Base-by-base conservation (phyloP, 2,888 invertebrate genomes). In the Cosmia pyralina region DNA sequence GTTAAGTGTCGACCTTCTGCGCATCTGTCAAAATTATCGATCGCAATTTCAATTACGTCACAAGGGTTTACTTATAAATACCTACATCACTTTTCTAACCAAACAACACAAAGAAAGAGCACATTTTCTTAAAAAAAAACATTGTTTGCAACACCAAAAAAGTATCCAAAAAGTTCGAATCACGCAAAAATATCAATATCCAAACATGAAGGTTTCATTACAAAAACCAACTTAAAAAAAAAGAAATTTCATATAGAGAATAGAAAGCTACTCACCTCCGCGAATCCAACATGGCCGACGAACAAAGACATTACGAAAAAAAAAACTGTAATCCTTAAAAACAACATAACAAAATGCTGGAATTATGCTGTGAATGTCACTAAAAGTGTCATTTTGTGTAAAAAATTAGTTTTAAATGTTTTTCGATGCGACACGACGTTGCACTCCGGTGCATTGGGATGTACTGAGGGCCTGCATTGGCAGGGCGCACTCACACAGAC, bases 191-290 rank as follows among this genome's bases (percentile, higher is more conserved):
- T 78, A 34, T 72, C 48, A 57, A 46, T 64, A 58, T 11, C 2
- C 46, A 72, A 71, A 68, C 22, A 63, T 15, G 10, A 13, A 55
- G 10, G 10, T 34, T 38, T 11, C 0, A 48, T 19, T 44, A 28
- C 28, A 59, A 63, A 76, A 74, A 53, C 4, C 3, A 1, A n/a
- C n/a, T 10, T n/a, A 75, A 72, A 76, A 72, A 75, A 79, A 87
- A 87, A 85, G 86, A 83, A 91, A 90, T 89, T 89, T 68, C 71
- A 68, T 59, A 63, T 67, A 78, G 28, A 81, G 80, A 77, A 86
- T 84, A 90, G 89, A 93, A 93, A 93, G 91, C 89, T 79, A 92
- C 92, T 91, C 87, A 93, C 93, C 91, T 88, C 82, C 69, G 67
- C 85, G 83, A 75, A 88, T 87, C 88, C 91, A 92, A 93, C 66